Evolutionary conservation across 2,888 invertebrate genomes (phyloP).

Genomic region (Trachelus stipa): DNA sequence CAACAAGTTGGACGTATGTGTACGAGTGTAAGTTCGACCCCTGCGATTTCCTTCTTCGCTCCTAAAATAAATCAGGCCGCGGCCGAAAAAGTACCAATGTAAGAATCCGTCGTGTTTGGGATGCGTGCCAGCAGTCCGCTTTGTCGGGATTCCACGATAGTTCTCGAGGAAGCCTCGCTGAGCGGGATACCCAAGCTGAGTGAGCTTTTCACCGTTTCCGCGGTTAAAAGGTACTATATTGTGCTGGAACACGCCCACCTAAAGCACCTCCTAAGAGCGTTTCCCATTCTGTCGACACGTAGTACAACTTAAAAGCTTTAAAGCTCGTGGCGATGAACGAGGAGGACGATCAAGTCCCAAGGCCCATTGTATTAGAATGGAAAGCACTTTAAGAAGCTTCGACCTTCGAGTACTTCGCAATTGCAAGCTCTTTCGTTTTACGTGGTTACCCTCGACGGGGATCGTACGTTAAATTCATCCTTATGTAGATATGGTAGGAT

Average conservation of each 20-base stretch:
- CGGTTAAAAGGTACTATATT: conserved; percentile 58
- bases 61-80: neutral
- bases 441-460: neutral
- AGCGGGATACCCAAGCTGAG: neutral
- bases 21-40: neutral
- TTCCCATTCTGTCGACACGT: conserved; percentile 29
- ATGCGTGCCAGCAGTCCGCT: conserved; percentile 7
- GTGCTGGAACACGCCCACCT: conserved; percentile 46
- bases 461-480: neutral
- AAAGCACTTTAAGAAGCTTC: conserved; percentile 28
- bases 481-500: neutral
- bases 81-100: conserved; percentile 13
- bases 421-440: neutral
- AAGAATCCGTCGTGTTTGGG: conserved; percentile 7
- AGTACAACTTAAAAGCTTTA: conserved; percentile 36
- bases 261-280: conserved; percentile 58
- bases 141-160: conserved; percentile 8
- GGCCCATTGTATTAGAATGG: conserved; percentile 30
- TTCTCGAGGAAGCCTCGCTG: neutral
- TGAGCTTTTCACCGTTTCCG: conserved; percentile 43
- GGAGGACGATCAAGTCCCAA: conserved; percentile 29
- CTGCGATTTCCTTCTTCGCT: neutral
- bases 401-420: conserved; percentile 21
- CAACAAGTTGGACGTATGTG: neutral
- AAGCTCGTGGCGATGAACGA: conserved; percentile 30